Conservation (phyloP, 2,888 invertebrate species). For the Ichneumoninae sp. region DNA sequence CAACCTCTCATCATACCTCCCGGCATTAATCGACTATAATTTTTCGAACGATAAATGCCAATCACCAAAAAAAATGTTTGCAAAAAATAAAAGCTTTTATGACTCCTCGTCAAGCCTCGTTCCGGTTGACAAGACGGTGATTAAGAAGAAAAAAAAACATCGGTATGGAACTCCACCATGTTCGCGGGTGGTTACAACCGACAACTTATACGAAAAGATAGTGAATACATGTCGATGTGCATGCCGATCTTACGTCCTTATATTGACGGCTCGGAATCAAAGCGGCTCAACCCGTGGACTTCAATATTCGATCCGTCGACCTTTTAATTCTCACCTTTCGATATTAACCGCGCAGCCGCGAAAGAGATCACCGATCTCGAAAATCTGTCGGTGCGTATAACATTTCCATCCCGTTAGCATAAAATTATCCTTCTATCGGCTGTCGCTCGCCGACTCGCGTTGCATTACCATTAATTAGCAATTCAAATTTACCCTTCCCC, state of each 20-base stretch:
- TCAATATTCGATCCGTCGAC: no score
- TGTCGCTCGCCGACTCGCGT: constrained; percentile 50
- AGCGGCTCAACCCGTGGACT: no score
- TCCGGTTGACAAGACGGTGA: constrained; percentile 58
- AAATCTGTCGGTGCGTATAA: constrained; percentile 79
- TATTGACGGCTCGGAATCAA: not conserved
- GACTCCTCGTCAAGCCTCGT: constrained; percentile 46
- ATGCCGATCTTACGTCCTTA: not conserved
- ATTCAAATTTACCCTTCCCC: constrained; percentile 75
- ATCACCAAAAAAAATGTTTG: not conserved
- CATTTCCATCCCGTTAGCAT: constrained; percentile 81
- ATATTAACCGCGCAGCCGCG: constrained; percentile 24
- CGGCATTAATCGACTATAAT: not conserved
- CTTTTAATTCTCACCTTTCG: no score
- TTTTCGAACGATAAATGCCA: not conserved
- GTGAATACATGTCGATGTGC: not conserved
- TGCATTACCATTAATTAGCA: constrained; percentile 79
- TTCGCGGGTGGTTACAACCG: constrained; percentile 31
- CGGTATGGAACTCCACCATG: constrained; percentile 8
- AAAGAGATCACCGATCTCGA: constrained; percentile 74
- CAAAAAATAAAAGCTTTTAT: constrained; percentile 28
- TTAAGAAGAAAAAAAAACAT: constrained; percentile 9
- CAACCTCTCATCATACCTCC: not conserved
- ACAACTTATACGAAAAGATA: not conserved
- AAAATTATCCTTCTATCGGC: constrained; percentile 76